Evolutionary conservation across 2,797 vertebrate genomes (phyloP).

Genomic region (Helarctos malayanus): DNA sequence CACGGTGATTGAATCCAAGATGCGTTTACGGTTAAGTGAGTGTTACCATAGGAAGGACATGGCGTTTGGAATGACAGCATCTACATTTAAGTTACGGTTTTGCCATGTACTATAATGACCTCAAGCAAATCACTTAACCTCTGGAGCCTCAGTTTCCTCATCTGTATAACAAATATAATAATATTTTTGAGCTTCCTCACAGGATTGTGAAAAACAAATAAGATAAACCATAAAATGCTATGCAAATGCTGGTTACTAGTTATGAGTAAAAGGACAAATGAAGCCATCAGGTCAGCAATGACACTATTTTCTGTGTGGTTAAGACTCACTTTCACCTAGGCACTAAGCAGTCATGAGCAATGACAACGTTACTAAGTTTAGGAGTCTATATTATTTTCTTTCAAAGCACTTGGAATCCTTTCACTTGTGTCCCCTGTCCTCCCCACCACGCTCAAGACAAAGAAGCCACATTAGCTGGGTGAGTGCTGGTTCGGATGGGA

Average conservation of each 20-base stretch:
- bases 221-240: constrained; percentile 11
- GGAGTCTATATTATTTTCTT: not conserved
- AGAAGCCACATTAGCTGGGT: not conserved
- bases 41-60: not conserved
- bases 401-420: not conserved
- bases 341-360: not conserved
- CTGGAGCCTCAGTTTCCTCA: constrained; percentile 67
- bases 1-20: not conserved
- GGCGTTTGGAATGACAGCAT: not conserved
- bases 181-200: constrained; percentile 20
- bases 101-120: not conserved
- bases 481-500: not conserved
- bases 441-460: not conserved
- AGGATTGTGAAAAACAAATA: constrained; percentile 35
- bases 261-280: constrained; percentile 28
- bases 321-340: not conserved
- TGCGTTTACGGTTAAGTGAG: not conserved
- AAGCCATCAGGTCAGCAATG: constrained; percentile 15
- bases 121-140: constrained; percentile 34
- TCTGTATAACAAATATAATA: not conserved
- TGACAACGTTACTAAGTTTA: not conserved
- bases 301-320: not conserved
- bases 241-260: not conserved
- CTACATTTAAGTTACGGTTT: not conserved
- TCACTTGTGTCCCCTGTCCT: not conserved